A percentile compares a stretch with the other conserved stretches of the same genome.
These are phyloP conservation scores for Yponomeuta cagnagella DNA, from an alignment of 2,888 invertebrate genomes.

Conservation along the genomic window DNA sequence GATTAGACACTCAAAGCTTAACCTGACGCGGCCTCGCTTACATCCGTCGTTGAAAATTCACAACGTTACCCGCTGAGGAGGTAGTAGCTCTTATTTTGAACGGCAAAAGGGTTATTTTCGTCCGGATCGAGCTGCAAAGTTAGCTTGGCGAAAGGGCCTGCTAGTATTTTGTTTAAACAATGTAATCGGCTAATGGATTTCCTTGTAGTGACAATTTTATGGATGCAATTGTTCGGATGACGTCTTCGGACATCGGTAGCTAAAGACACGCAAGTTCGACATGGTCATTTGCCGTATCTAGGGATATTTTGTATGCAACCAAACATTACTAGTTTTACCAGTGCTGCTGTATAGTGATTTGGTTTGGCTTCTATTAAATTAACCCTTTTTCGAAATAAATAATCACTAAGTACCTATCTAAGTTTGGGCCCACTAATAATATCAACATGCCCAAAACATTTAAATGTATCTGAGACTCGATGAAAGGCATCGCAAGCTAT, in stretches of 20 bases:
- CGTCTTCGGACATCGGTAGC: neutral
- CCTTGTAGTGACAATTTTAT: conserved; percentile 18
- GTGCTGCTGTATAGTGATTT: no score
- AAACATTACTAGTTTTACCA: no score
- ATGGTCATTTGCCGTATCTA: no score
- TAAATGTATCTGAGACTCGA: no score
- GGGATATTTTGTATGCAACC: no score
- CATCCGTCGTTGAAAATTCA: neutral
- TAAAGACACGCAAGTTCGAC: no score
- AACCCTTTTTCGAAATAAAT: no score
- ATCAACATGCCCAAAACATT: no score
- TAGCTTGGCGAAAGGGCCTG: neutral
- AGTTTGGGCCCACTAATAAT: no score
- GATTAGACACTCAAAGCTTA: neutral
- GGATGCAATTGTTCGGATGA: neutral
- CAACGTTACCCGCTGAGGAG: neutral
- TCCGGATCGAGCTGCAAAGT: neutral
- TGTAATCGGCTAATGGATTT: conserved; percentile 10
- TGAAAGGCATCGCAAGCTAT: no score
- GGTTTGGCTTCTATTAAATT: no score
- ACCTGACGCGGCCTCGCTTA: neutral
- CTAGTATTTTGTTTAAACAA: conserved; percentile 3
- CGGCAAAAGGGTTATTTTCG: neutral
- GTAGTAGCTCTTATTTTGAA: neutral
- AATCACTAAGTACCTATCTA: no score